Base-by-base conservation (phyloP, 2,113 vertebrate genomes). In the Beaufortia kweichowensis region DNA sequence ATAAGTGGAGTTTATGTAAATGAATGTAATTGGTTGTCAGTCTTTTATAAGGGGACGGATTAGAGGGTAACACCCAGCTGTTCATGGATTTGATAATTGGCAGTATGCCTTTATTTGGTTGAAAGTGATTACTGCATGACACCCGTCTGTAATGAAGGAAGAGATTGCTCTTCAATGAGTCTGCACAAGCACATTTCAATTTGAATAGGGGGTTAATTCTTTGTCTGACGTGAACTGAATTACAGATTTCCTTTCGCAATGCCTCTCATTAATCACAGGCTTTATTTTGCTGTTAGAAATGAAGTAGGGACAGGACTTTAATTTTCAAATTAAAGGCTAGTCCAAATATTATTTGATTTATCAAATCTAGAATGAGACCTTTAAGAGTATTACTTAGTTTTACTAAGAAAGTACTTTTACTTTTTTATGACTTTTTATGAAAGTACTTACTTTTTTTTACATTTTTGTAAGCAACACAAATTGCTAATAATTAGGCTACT, bases 201-300 rank as follows among this genome's bases (percentile, higher is more conserved):
- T 69, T 76, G 81, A 82, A 82, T 79, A 79, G 81, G 46, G 75
- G 59, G 50, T 66, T 82, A 64, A 76, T 76, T 82, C 77, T 79
- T 82, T 79, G 75, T 79, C 72, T 74, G 75, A 66, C 26, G 15
- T 55, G 66, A 74, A 82, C 50, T 79, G 60, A 82, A 82, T 79
- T 61, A 82, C 76, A 35, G 65, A 71, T 75, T 82, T 72, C 61
- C 72, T 72, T 82, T 79, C 76, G 65, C 79, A 41, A 76, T 76
- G 60, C 65, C 69, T 43, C 46, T 82, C 68, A 72, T 76, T 75
- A 79, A 79, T 78, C 26, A 78, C 29, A 9, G 17, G 3, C 70
- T n/a, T 76, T 10, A 46, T 31, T 33, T 69, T 75, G 70, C 63
- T 60, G 60, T 55, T 57, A 24, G 53, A 24, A 48, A 56, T 55